phyloP scores from a whole-genome alignment of 2,888 invertebrate genomes.

The Lobophora halterata region DNA sequence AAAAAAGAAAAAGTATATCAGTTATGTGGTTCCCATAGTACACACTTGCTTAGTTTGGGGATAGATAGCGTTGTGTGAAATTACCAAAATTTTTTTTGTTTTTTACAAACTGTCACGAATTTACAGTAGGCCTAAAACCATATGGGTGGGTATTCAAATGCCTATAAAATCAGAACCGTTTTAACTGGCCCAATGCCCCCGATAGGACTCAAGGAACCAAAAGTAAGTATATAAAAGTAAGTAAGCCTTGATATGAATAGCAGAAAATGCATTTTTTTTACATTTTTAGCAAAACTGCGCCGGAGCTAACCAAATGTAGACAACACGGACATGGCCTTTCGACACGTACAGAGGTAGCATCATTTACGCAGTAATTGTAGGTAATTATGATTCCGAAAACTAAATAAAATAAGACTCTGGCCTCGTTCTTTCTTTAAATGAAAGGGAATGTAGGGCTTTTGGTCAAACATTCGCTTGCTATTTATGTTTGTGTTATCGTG shows the following conservation, averaged over 20 bases:
- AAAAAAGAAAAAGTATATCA: no score
- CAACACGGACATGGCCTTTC: slow-evolving; percentile 44
- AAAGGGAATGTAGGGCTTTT: no score
- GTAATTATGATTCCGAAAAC: slow-evolving; percentile 8
- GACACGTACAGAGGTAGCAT: slow-evolving; percentile 35
- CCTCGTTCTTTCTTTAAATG: slow-evolving; percentile 2
- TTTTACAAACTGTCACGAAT: no score
- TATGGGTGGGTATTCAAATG: slow-evolving; percentile 13
- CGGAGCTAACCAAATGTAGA: slow-evolving; percentile 21
- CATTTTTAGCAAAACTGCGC: slow-evolving; percentile 38
- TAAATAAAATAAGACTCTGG: slow-evolving; percentile 12
- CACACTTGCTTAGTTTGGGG: no score
- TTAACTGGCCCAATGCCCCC: slow-evolving; percentile 33
- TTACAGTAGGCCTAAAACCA: no score
- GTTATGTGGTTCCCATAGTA: no score
- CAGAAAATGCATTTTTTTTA: slow-evolving; percentile 50
- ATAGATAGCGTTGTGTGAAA: no score
- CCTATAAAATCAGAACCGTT: slow-evolving; percentile 19
- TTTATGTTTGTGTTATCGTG: no score
- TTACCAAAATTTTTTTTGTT: neutral
- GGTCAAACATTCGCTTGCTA: no score
- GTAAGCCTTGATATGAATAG: slow-evolving; percentile 37
- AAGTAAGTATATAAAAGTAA: slow-evolving; percentile 30
- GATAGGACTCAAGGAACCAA: slow-evolving; percentile 37
- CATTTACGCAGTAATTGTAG: neutral